These are phyloP conservation scores for Ormyrus nitidulus DNA, from an alignment of 2,888 invertebrate species.

Conservation along the genomic window DNA sequence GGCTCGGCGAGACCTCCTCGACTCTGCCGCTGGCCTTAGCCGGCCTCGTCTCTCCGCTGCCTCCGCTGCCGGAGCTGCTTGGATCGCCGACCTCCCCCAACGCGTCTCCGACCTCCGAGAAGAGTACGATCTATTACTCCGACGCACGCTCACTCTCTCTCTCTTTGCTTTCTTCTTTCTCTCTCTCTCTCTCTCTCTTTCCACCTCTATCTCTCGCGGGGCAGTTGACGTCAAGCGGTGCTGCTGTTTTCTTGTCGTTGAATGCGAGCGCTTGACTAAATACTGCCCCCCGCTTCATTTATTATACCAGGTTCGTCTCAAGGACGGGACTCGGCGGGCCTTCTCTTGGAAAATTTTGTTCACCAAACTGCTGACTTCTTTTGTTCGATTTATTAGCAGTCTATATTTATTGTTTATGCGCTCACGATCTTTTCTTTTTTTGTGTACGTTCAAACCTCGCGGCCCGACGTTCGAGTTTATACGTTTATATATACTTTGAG, in stretches of 20 bases:
- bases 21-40: conserved; percentile 64
- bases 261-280: background rate
- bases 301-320: conserved; percentile 31
- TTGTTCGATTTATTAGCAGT: background rate
- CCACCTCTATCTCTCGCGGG: conserved; percentile 15
- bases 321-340: conserved; percentile 45
- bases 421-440: background rate
- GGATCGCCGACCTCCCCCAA: conserved; percentile 66
- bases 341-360: conserved; percentile 5
- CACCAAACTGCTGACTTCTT: background rate
- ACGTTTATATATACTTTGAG: no score
- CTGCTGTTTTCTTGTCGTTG: background rate
- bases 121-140: conserved; percentile 60
- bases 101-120: conserved; percentile 66
- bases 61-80: conserved; percentile 64
- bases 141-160: conserved; percentile 46
- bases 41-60: conserved; percentile 63
- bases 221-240: background rate
- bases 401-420: background rate
- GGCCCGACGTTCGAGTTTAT: no score
- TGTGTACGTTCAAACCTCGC: no score
- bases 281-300: no score
- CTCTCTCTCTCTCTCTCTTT: conserved; percentile 17
- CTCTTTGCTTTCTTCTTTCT: conserved; percentile 4
- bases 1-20: conserved; percentile 64